phyloP scores from a whole-genome alignment of 1,140 invertebrate genomes.

The Hormaphis cornu region DNA sequence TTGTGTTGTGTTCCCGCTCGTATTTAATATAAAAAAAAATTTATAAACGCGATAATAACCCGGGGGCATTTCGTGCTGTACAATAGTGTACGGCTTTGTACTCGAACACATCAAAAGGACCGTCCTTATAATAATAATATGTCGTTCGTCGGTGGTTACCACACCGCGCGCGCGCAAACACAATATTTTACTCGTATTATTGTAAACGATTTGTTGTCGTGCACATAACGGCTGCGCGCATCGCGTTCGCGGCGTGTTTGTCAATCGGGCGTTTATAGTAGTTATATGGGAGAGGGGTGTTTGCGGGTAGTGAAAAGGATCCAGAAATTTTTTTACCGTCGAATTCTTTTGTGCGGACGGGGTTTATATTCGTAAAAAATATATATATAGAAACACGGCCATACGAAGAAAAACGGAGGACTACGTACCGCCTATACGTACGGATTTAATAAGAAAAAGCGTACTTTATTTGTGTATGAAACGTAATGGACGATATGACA shows the following conservation, averaged over 20 bases:
- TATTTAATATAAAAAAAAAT: too few relatives aligned
- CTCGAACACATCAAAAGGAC: slow-evolving; percentile 1
- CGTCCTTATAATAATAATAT: too few relatives aligned
- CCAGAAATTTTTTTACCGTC: not conserved
- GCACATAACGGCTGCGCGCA: not conserved
- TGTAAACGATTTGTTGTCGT: not conserved
- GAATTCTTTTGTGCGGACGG: not conserved
- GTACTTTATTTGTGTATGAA: too few relatives aligned
- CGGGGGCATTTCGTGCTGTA: too few relatives aligned
- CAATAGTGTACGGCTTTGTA: too few relatives aligned
- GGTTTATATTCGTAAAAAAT: not conserved
- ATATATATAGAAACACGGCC: not conserved
- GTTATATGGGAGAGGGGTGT: not conserved
- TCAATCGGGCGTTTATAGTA: too few relatives aligned
- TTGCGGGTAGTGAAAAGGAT: not conserved
- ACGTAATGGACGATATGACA: too few relatives aligned
- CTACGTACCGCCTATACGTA: not conserved
- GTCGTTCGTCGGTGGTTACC: not conserved
- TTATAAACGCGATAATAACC: too few relatives aligned
- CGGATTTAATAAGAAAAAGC: not conserved
- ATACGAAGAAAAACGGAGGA: not conserved
- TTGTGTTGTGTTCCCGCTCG: too few relatives aligned
- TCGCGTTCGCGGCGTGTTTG: not conserved
- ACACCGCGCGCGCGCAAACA: not conserved
- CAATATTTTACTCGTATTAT: not conserved